Conservation (phyloP, 2,113 vertebrate species). For the Sphaerodactylus townsendi region DNA sequence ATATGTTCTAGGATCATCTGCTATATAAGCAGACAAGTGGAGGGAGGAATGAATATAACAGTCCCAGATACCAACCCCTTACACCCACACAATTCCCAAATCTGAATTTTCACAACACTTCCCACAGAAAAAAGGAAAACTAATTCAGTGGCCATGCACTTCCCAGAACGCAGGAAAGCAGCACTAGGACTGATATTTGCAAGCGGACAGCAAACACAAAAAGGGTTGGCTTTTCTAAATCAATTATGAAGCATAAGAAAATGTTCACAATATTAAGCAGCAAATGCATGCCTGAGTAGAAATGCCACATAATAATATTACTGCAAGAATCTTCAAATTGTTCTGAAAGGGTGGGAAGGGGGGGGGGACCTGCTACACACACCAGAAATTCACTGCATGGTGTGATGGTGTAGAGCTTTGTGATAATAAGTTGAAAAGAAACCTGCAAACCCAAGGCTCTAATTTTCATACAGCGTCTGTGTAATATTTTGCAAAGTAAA, state of each 20-base stretch:
- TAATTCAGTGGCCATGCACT: neutral
- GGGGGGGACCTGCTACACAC: neutral
- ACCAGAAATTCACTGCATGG: constrained; percentile 44
- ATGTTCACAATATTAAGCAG: constrained; percentile 45
- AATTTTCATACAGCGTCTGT: constrained; percentile 68
- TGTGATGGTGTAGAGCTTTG: constrained; percentile 31
- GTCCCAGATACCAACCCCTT: neutral
- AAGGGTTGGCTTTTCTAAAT: constrained; percentile 29
- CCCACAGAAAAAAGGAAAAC: neutral
- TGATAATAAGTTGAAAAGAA: constrained; percentile 59
- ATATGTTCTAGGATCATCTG: neutral
- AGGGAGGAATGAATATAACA: neutral
- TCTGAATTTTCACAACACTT: neutral
- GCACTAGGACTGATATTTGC: neutral
- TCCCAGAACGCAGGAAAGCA: constrained; percentile 4
- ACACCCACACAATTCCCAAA: neutral
- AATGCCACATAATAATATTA: constrained; percentile 50
- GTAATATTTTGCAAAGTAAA: constrained; percentile 81
- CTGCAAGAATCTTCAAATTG: constrained; percentile 40
- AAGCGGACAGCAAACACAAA: neutral
- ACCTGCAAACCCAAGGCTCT: constrained; percentile 62
- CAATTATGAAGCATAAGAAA: constrained; percentile 39
- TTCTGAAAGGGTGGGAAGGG: constrained; percentile 26
- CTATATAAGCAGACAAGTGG: neutral
- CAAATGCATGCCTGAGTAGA: constrained; percentile 44